Conservation (phyloP, 2,797 vertebrate species). For the Calcarius lapponicus region DNA sequence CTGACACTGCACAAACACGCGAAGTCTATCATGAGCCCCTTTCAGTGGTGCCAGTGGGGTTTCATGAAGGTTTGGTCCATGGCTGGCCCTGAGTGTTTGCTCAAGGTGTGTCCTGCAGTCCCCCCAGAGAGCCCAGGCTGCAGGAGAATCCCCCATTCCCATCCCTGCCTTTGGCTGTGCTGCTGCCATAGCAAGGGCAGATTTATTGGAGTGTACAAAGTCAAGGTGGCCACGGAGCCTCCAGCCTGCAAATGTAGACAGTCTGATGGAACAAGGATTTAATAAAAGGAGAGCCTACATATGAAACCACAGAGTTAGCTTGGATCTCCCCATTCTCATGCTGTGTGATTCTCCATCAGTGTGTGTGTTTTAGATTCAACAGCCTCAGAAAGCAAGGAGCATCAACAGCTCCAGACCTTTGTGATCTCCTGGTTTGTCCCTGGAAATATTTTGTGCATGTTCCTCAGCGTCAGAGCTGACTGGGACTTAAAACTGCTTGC, state of each 20-base stretch:
- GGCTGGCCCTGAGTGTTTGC: not conserved
- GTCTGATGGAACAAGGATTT: not conserved
- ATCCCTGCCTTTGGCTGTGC: not conserved
- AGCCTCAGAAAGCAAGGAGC: not conserved
- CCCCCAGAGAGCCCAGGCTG: too few relatives aligned
- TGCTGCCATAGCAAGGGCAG: fast-evolving
- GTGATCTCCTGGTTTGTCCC: not conserved
- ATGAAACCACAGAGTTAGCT: not conserved
- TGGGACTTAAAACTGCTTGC: not conserved
- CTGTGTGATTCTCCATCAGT: not conserved
- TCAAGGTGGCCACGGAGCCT: not conserved
- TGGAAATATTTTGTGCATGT: not conserved
- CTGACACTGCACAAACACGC: not conserved
- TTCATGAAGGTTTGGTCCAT: not conserved
- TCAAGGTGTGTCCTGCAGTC: not conserved
- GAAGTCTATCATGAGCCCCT: not conserved
- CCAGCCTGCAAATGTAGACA: not conserved
- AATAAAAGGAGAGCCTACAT: not conserved
- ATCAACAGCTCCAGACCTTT: not conserved
- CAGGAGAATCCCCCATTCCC: too few relatives aligned
- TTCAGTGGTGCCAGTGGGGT: not conserved
- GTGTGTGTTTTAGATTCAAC: not conserved
- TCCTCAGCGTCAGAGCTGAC: not conserved
- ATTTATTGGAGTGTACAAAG: not conserved
- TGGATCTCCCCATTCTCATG: not conserved